Base-by-base conservation (phyloP, 2,113 vertebrate species). In the Melanerpes aurifrons region DNA sequence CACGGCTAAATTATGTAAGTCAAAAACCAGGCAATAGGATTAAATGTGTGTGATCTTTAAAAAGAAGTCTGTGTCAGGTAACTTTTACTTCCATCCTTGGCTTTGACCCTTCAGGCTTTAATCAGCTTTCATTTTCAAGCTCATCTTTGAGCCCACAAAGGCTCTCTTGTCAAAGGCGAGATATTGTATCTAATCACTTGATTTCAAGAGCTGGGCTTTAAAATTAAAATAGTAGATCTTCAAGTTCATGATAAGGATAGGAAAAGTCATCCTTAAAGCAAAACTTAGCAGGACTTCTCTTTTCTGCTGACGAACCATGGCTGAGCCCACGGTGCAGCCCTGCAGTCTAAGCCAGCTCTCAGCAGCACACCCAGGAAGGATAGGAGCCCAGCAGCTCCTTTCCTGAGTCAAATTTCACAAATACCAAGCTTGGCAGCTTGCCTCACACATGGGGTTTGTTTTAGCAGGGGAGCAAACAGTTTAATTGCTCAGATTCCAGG, bases 91-190 rank as follows among this genome's bases (percentile, higher is more conserved):
- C 88, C 83, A 81, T 78, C 85, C 80, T 93, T 62, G 86, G 76
- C 90, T 96, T 77, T 95, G 95, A 95, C 96, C 86, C 93, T 90
- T 75, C 64, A 29, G 80, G 66, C 88, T 96, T 94, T 92, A 96
- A 95, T 96, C 96, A 90, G 80, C 79, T 95, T 88, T 96, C 80
- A 15, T 92, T 90, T 90, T 64, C 88, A 32, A 86, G 83, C 70
- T 94, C 90, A 62, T 96, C 95, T 96, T 96, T 96, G 96, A 96
- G 92, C 93, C 83, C 83, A 75, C 76, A 87, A 93, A 95, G 79
- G 32, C 80, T 88, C 22, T 58, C 89, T 77, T 95, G 88, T 92
- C 88, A 84, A 93, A 96, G 93, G 92, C 10, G 1, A 94, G 93
- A 86, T 92, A 88, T n/a, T 86, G 75, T 75, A 75, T 75, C 90